phyloP scores from a whole-genome alignment of 2,113 vertebrate genomes.

The Clarias gariepinus region DNA sequence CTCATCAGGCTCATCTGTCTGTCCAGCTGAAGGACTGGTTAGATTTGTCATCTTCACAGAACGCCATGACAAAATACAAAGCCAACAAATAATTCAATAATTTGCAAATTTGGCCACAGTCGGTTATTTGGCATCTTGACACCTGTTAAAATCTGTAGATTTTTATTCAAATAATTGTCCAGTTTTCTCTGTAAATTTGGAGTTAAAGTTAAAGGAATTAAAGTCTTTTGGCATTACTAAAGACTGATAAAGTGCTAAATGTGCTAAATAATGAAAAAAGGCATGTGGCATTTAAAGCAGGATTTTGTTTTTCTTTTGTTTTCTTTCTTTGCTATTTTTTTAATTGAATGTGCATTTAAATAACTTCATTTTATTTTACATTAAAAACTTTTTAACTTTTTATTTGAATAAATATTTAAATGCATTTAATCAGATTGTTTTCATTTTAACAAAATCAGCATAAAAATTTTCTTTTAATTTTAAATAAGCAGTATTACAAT shows the following conservation, averaged over 20 bases:
- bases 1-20: neutral
- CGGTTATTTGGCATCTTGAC: neutral
- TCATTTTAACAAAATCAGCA: neutral
- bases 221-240: neutral
- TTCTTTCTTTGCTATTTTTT: neutral
- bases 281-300: neutral
- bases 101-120: neutral
- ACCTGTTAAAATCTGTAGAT: constrained; percentile 15
- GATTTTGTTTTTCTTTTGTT: neutral
- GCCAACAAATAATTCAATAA: neutral
- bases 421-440: neutral
- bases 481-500: neutral
- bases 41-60: neutral
- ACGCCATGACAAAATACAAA: neutral
- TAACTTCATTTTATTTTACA: constrained; percentile 27
- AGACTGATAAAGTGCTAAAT: neutral
- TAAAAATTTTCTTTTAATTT: neutral
- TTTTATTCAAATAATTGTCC: neutral
- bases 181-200: neutral
- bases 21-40: neutral
- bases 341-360: neutral
- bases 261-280: neutral
- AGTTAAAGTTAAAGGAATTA: neutral
- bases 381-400: constrained; percentile 29
- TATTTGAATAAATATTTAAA: constrained; percentile 26